Evolutionary conservation across 2,888 invertebrate genomes (phyloP).

Genomic region (Luffia ferchaultella): DNA sequence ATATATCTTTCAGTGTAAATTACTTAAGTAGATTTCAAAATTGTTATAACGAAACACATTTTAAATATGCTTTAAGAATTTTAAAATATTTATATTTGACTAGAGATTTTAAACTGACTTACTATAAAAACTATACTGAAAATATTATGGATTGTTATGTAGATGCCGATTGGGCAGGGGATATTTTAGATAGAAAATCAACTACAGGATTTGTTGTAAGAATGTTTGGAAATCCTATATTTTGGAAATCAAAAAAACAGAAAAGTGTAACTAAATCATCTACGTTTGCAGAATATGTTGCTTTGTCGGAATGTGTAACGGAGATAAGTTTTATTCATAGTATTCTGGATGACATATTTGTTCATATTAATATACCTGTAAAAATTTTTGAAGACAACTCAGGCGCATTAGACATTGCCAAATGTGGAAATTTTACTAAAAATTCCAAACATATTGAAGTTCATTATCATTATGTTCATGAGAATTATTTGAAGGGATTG

Average conservation of each 20-base stretch:
- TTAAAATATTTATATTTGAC: constrained; percentile 23
- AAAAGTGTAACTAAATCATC: constrained; percentile 12
- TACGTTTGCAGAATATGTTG: constrained; percentile 19
- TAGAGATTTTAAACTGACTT: constrained; percentile 4
- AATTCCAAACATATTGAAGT: constrained; percentile 15
- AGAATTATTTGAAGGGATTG: not conserved
- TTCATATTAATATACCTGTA: constrained; percentile 13
- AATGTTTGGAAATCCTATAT: constrained; percentile 2
- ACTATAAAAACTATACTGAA: constrained; percentile 11
- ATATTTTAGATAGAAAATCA: constrained; percentile 12
- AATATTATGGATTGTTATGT: constrained; percentile 13
- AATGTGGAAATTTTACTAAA: constrained; percentile 19
- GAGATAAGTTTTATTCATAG: constrained; percentile 8
- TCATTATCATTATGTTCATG: constrained; percentile 1
- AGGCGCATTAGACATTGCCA: constrained; percentile 17
- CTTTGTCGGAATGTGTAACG: constrained; percentile 16
- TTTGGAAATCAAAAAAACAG: constrained; percentile 6
- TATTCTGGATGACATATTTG: not conserved
- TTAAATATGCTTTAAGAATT: constrained; percentile 19
- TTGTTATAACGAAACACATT: constrained; percentile 14
- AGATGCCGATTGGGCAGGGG: constrained; percentile 23
- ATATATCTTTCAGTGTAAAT: constrained; percentile 20
- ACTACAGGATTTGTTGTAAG: constrained; percentile 9
- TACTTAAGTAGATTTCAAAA: constrained; percentile 23
- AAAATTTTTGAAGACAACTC: constrained; percentile 20